A percentile compares a stretch with the other conserved stretches of the same genome.
Conservation (phyloP, 2,797 vertebrate genomes). For the Periparus ater region DNA sequence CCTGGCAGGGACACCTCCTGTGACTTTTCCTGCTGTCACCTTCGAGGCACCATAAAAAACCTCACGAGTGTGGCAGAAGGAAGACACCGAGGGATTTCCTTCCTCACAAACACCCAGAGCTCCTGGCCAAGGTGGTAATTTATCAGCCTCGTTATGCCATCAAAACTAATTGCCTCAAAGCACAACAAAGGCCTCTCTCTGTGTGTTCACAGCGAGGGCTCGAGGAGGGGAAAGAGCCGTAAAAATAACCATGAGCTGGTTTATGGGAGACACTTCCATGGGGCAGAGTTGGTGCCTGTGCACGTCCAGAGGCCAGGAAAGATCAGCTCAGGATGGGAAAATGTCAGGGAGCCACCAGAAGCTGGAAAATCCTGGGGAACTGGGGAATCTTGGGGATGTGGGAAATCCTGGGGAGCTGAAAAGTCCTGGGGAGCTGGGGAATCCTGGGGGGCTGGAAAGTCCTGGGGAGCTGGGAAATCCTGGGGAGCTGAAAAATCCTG, state of each 20-base stretch:
- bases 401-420: too few species aligned
- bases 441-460: too few species aligned
- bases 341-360: rapidly evolving
- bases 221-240: not conserved
- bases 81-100: not conserved
- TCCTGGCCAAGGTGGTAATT: not conserved
- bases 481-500: too few species aligned
- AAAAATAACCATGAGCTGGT: not conserved
- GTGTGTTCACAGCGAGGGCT: not conserved
- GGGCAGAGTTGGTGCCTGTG: not conserved
- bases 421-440: too few species aligned
- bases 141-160: not conserved
- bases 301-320: not conserved
- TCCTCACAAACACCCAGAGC: not conserved
- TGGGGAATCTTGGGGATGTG: too few species aligned
- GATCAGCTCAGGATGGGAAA: not conserved
- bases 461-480: too few species aligned
- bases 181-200: not conserved
- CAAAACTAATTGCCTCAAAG: not conserved
- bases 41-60: rapidly evolving
- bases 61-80: rapidly evolving
- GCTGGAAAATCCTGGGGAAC: not conserved
- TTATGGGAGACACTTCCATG: not conserved
- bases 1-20: rapidly evolving
- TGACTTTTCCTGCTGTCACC: not conserved